These are phyloP conservation scores for Pristionchus fissidentatus DNA, from an alignment of 2,888 invertebrate genomes.

Conservation along the genomic window DNA sequence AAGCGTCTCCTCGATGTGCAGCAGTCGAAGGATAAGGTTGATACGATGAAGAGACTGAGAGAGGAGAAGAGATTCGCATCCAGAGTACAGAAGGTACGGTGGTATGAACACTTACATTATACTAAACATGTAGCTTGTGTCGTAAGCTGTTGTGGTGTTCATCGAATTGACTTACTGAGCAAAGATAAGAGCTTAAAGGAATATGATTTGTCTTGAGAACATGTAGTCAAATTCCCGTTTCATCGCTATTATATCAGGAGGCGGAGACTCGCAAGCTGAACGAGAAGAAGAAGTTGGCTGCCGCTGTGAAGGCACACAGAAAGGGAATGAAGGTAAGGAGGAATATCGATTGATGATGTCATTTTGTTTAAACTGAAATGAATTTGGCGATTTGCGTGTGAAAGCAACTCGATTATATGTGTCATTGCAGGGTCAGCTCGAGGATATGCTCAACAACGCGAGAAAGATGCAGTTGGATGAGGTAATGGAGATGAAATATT, in stretches of 20 bases:
- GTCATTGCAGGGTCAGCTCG: slow-evolving; percentile 71
- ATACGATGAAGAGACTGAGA: slow-evolving; percentile 90
- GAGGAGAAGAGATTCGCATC: slow-evolving; percentile 94
- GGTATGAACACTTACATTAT: neutral
- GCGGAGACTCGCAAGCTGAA: slow-evolving; percentile 84
- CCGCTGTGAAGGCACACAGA: slow-evolving; percentile 90
- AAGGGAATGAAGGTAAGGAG: slow-evolving; percentile 69
- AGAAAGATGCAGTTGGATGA: slow-evolving; percentile 60
- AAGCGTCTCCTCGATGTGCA: slow-evolving; percentile 78
- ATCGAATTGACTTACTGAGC: neutral
- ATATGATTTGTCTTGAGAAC: neutral
- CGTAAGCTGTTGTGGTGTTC: too few species aligned
- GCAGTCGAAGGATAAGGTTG: slow-evolving; percentile 87
- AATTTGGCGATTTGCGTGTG: too few species aligned
- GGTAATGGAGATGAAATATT: slow-evolving; percentile 35
- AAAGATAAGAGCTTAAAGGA: neutral
- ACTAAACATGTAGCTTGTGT: neutral
- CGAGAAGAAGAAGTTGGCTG: slow-evolving; percentile 91
- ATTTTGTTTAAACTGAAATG: too few species aligned
- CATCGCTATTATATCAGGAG: slow-evolving; percentile 53
- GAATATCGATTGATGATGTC: too few species aligned
- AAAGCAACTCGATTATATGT: too few species aligned
- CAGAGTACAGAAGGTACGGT: slow-evolving; percentile 78
- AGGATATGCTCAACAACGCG: slow-evolving; percentile 74
- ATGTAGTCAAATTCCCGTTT: neutral